A percentile compares a stretch with the other conserved stretches of the same genome.
Conservation (phyloP, 2,113 vertebrate genomes). For the Choloepus hoffmanni region DNA sequence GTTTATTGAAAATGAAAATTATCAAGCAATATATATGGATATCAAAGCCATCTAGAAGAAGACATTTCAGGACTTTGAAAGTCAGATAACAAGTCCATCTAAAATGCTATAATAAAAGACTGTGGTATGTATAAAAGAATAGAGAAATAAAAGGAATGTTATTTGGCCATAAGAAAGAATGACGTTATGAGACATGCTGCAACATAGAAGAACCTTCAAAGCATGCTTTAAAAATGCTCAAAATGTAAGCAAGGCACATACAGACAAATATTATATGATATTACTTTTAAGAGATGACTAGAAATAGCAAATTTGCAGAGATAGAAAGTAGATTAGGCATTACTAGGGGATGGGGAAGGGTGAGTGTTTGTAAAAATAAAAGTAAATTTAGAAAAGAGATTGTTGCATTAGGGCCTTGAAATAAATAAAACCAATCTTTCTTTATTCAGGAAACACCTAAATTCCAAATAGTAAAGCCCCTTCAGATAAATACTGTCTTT, state of each 20-base stretch:
- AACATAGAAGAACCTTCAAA: no score
- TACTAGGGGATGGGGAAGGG: no score
- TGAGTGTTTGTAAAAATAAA: no score
- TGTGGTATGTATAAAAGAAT: background rate
- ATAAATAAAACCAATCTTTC: background rate
- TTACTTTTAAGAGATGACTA: no score
- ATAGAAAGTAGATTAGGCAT: no score
- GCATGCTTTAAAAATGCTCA: no score
- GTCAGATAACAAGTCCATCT: background rate
- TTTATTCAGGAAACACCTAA: slow-evolving; percentile 4
- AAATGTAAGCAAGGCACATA: no score
- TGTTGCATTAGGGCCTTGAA: background rate
- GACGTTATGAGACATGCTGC: no score
- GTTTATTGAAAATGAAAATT: background rate
- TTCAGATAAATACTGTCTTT: background rate
- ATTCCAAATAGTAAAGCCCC: slow-evolving; percentile 25
- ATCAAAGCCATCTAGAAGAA: slow-evolving; percentile 14
- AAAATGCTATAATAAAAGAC: background rate
- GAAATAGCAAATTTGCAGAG: no score
- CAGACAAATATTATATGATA: no score
- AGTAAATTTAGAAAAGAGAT: background rate
- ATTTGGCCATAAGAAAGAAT: no score
- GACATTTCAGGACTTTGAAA: slow-evolving; percentile 1
- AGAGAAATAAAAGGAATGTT: no score
- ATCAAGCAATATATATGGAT: background rate